phyloP scores from a whole-genome alignment of 2,113 vertebrate species.

The Thomomys bottae region DNA sequence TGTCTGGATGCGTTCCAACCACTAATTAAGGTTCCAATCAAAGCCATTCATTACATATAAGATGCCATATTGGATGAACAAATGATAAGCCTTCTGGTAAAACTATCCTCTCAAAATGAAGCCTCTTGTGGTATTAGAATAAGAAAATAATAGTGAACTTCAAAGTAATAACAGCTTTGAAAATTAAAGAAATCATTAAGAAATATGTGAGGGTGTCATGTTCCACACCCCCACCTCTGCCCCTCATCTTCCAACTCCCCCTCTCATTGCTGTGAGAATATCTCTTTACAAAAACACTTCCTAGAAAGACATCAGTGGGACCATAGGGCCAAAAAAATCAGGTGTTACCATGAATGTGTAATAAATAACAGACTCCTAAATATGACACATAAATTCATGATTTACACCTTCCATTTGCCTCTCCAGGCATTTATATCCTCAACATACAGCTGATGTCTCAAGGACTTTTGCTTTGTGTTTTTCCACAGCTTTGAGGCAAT shows the following conservation, averaged over 20 bases:
- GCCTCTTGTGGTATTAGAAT: background rate
- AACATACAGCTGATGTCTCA: background rate
- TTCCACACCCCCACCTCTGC: no score
- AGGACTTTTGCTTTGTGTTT: background rate
- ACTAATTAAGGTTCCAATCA: background rate
- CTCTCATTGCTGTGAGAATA: background rate
- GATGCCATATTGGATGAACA: background rate
- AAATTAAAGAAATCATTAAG: conserved; percentile 21
- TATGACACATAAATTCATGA: background rate
- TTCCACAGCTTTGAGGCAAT: background rate
- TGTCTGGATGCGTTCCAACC: background rate
- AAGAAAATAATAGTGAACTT: conserved; percentile 30
- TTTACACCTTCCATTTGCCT: background rate
- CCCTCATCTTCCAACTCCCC: background rate
- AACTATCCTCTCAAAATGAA: conserved; percentile 17
- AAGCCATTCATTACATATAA: conserved; percentile 30
- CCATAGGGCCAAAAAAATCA: background rate
- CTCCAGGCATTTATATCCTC: background rate
- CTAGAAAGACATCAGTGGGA: background rate
- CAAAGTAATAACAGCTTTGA: conserved; percentile 20
- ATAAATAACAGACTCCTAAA: background rate
- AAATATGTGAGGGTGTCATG: background rate
- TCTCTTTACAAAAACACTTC: background rate
- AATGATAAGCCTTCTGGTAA: conserved; percentile 36
- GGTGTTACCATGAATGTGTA: background rate